Percentiles rank a stretch among this genome's conserved stretches.
Conservation (phyloP, 2,113 vertebrate genomes). For the Corythaeola cristata region DNA sequence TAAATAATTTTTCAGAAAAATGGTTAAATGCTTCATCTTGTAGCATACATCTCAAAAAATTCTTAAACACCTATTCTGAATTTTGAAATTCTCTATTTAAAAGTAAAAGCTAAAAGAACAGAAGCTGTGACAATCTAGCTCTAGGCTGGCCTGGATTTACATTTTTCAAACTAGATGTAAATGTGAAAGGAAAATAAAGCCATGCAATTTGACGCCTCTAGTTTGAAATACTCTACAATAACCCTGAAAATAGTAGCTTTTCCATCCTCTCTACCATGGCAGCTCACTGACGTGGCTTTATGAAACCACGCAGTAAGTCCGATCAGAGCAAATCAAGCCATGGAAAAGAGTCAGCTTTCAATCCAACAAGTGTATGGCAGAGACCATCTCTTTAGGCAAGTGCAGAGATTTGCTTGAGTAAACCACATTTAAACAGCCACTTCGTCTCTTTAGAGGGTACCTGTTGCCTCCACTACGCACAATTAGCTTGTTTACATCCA, state of each 20-base stretch:
- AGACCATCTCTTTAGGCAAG: neutral
- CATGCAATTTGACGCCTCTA: neutral
- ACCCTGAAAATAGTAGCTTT: neutral
- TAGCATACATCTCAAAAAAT: neutral
- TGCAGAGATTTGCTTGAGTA: neutral
- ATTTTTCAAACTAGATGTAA: neutral
- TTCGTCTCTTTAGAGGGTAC: neutral
- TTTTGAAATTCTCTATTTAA: neutral
- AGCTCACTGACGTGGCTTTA: neutral
- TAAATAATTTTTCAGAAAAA: neutral
- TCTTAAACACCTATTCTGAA: neutral
- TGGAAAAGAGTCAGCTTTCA: neutral
- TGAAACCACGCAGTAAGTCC: neutral
- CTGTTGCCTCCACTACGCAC: neutral
- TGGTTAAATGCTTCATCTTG: neutral
- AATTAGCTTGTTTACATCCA: neutral
- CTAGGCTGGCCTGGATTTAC: neutral
- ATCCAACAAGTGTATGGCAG: fast-evolving
- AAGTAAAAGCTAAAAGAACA: neutral
- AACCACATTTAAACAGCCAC: fast-evolving
- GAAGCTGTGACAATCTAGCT: neutral
- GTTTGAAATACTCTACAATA: neutral
- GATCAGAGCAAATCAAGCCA: neutral
- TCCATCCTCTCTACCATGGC: fast-evolving
- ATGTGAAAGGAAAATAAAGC: neutral